Conservation (phyloP, 2,113 vertebrate genomes). For the Gymnogyps californianus region DNA sequence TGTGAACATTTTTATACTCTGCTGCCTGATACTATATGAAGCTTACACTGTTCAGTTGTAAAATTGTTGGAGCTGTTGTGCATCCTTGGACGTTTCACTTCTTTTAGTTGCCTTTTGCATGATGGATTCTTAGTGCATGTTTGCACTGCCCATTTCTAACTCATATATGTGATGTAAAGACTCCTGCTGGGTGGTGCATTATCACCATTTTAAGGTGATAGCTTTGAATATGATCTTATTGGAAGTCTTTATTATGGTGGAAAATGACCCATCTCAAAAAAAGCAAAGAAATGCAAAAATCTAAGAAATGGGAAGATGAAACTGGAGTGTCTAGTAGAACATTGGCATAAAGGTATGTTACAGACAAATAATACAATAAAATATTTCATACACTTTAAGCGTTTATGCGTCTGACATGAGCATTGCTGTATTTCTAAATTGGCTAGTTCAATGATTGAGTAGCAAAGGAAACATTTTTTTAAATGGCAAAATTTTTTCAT, state of each 20-base stretch:
- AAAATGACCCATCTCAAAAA: conserved; percentile 79
- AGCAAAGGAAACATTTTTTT: neutral
- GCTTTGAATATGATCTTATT: conserved; percentile 85
- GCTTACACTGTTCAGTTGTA: neutral
- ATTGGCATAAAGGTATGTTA: neutral
- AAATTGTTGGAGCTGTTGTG: neutral
- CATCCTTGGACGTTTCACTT: neutral
- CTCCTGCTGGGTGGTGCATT: conserved; percentile 87
- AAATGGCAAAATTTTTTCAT: neutral
- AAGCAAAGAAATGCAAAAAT: conserved; percentile 76
- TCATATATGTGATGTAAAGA: conserved; percentile 72
- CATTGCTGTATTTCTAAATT: neutral
- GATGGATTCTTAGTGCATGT: conserved; percentile 49
- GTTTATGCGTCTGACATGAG: neutral
- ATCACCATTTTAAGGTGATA: conserved; percentile 90
- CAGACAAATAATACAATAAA: neutral
- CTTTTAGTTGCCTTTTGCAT: conserved; percentile 46
- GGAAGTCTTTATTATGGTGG: conserved; percentile 83
- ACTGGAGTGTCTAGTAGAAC: neutral
- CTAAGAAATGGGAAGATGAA: conserved; percentile 29
- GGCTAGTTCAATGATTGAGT: neutral
- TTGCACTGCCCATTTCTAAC: conserved; percentile 82
- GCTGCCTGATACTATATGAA: neutral
- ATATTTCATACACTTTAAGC: neutral
- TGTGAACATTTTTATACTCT: neutral